Base-by-base conservation (phyloP, 2,797 vertebrate genomes). In the Sebastes matsubarae region DNA sequence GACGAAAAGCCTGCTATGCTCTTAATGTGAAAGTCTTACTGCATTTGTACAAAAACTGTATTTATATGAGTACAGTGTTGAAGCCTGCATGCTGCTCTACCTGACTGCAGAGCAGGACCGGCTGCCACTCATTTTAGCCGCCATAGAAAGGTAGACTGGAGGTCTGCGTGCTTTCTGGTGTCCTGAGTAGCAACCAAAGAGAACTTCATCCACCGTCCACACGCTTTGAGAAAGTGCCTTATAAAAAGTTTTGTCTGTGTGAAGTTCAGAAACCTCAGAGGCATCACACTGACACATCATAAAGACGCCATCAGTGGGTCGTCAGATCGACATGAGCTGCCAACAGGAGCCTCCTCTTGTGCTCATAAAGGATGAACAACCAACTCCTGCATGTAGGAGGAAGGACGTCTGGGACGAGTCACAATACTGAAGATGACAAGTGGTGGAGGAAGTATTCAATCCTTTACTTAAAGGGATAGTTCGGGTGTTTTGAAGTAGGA, bases 291-390 rank as follows among this genome's bases (percentile, higher is more conserved):
- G 86, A 78, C 81, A 75, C 76, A 69, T 82, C 52, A 76, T 84
- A 79, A 85, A 80, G 83, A 81, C 66, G 16, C 77, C 60, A 75
- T 82, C 87, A 68, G 79, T 32, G 79, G 79, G 79, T 32, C 71
- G 70, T 88, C 70, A 70, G 75, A 82, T 68, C 83, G 82, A 88
- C 84, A 86, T 63, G 72, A 86, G 79, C 80, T 82, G 86, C 84
- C 81, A 77, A 81, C 82, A 80, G 72, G 73, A 81, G 72, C 67
- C 68, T 82, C 57, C 50, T 83, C 75, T 36, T 83, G 73, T 78
- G 85, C 82, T 91, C 88, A 87, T 85, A 83, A 90, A 90, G 88
- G 82, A 93, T 90, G 79, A 90, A 93, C 89, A 85, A 83, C 24
- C 38, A n/a, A 55, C 64, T 86, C 75, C 90, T 73, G 77, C 80